These are phyloP conservation scores for Hexactinellida sp. DNA, from an alignment of 37 sponge, comb jelly and placozoan genomes.

Conservation along the genomic window DNA sequence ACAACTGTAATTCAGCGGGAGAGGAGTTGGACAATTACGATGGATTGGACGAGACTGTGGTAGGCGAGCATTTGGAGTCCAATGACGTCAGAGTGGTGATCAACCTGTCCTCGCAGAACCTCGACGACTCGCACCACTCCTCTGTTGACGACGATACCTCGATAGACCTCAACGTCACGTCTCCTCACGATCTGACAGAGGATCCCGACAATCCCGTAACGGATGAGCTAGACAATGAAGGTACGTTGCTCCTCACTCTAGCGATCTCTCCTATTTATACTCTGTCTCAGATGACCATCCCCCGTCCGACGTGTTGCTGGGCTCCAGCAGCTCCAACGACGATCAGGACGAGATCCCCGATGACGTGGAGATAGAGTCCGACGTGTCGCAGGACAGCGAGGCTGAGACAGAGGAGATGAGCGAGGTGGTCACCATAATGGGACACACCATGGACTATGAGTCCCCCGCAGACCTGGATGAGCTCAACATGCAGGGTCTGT, in stretches of 20 bases:
- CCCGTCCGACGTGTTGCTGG: not conserved
- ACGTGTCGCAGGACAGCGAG: not conserved
- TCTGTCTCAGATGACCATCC: not conserved
- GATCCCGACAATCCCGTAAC: slow-evolving; percentile 55
- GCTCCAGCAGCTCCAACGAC: not conserved
- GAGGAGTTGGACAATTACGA: slow-evolving; percentile 72
- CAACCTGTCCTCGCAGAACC: not conserved
- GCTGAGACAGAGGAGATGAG: slow-evolving; percentile 19
- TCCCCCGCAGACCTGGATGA: not conserved
- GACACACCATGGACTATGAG: not conserved
- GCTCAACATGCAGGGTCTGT: not conserved
- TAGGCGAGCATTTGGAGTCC: not conserved
- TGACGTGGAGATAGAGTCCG: not conserved
- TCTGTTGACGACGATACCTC: not conserved
- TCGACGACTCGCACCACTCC: not conserved
- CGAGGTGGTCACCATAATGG: not conserved
- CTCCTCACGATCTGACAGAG: slow-evolving; percentile 31
- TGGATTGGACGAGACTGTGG: slow-evolving; percentile 32
- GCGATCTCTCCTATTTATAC: not conserved
- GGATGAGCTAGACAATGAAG: slow-evolving; percentile 54
- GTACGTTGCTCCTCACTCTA: no score
- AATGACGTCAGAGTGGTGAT: slow-evolving; percentile 25
- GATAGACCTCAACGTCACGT: slow-evolving; percentile 2
- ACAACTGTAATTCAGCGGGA: slow-evolving; percentile 70
- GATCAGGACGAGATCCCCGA: not conserved